Conservation (phyloP, 2,113 vertebrate genomes). For the Chaenocephalus aceratus region DNA sequence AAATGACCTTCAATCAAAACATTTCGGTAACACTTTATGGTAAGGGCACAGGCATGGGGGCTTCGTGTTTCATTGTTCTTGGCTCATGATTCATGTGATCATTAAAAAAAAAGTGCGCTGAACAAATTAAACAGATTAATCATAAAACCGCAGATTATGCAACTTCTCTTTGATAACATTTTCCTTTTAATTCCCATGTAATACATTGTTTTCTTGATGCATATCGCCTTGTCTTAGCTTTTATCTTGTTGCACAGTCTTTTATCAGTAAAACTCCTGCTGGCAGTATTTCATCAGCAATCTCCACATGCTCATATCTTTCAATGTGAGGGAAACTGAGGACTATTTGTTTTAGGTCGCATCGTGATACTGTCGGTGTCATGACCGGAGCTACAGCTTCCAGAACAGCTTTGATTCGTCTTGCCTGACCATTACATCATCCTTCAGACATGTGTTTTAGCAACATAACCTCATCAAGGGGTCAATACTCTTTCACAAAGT, state of each 20-base stretch:
- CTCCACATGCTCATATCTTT: background rate
- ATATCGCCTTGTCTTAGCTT: slow-evolving; percentile 6
- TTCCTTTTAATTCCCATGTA: background rate
- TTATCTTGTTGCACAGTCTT: background rate
- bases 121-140: background rate
- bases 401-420: slow-evolving; percentile 27
- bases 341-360: background rate
- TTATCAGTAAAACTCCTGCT: background rate
- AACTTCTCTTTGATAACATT: background rate
- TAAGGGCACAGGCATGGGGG: no score
- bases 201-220: background rate
- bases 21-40: no score
- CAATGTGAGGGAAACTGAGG: background rate
- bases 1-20: no score
- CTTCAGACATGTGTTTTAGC: slow-evolving; percentile 3
- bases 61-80: background rate
- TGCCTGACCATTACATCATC: background rate
- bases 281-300: background rate
- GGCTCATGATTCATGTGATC: background rate
- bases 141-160: slow-evolving; percentile 14
- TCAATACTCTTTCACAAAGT: slow-evolving; percentile 9
- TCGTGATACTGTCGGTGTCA: background rate
- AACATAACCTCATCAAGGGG: slow-evolving; percentile 5
- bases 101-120: background rate
- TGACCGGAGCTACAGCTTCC: background rate